phyloP scores from a whole-genome alignment of 2,888 invertebrate genomes.

The Incurvaria masculella region DNA sequence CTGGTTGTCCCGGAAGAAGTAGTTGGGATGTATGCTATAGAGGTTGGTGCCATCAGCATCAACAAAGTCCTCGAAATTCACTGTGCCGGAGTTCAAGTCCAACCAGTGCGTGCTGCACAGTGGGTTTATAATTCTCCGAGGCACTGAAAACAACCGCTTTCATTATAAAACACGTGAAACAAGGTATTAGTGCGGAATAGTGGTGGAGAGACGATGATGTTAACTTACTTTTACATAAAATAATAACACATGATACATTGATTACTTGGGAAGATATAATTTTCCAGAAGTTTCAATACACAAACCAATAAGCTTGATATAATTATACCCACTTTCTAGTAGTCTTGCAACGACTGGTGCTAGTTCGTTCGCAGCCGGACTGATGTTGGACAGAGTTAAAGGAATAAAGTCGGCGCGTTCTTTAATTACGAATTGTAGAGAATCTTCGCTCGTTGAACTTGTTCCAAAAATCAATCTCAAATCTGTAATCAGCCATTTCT shows the following conservation, averaged over 20 bases:
- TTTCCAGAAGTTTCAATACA: too few species aligned
- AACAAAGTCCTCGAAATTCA: constrained; percentile 45
- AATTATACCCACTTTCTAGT: constrained; percentile 1
- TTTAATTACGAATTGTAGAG: constrained; percentile 11
- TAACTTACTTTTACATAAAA: too few species aligned
- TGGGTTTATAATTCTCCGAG: constrained; percentile 49
- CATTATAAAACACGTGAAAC: not conserved
- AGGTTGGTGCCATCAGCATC: constrained; percentile 52
- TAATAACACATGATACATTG: too few species aligned
- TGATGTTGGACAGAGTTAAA: constrained; percentile 10
- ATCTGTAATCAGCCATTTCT: constrained; percentile 11
- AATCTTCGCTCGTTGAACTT: constrained; percentile 11
- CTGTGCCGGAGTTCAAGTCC: constrained; percentile 26
- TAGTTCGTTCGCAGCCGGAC: constrained; percentile 8
- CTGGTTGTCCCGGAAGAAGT: constrained; percentile 47
- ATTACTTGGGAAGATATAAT: too few species aligned
- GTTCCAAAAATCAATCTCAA: constrained; percentile 15
- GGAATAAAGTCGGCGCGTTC: constrained; percentile 13
- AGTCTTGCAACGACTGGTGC: constrained; percentile 8
- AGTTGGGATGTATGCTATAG: constrained; percentile 60
- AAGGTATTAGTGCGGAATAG: not conserved
- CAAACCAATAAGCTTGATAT: too few species aligned
- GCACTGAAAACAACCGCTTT: constrained; percentile 31
- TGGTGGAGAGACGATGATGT: too few species aligned
- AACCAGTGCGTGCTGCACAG: constrained; percentile 42